Evolutionary conservation across 2,888 invertebrate species (phyloP).

Genomic region (Latheticus oryzae): DNA sequence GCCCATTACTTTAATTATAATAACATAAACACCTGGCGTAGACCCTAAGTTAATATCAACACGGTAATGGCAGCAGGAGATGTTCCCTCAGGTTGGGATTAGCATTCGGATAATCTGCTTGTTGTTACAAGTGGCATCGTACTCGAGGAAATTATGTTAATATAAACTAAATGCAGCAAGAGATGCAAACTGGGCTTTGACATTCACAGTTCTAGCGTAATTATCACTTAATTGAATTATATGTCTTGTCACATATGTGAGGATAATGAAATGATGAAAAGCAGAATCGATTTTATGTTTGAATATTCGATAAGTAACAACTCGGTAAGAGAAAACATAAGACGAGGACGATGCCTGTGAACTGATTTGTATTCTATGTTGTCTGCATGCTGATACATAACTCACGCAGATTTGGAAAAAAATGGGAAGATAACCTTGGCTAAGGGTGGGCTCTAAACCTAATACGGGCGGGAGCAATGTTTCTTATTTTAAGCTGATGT

Average conservation of each 20-base stretch:
- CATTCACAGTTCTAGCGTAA: slow-evolving; percentile 18
- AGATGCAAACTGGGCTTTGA: slow-evolving; percentile 25
- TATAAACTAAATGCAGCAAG: slow-evolving; percentile 35
- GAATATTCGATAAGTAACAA: too few relatives aligned
- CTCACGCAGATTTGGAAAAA: too few relatives aligned
- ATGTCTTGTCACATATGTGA: slow-evolving; percentile 26
- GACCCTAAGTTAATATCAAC: slow-evolving; percentile 47
- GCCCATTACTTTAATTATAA: slow-evolving; percentile 54
- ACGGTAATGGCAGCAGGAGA: slow-evolving; percentile 35
- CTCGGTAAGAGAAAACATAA: slow-evolving; percentile 17
- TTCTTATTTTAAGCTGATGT: too few relatives aligned
- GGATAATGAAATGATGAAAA: neutral
- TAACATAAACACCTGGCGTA: slow-evolving; percentile 53
- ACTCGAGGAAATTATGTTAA: slow-evolving; percentile 40
- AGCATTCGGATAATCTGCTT: slow-evolving; percentile 44
- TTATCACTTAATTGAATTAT: slow-evolving; percentile 16
- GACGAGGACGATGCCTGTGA: too few relatives aligned
- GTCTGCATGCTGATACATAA: too few relatives aligned
- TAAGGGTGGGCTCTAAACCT: too few relatives aligned
- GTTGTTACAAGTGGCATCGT: slow-evolving; percentile 43
- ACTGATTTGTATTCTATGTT: too few relatives aligned
- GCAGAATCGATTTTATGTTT: neutral
- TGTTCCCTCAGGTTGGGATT: slow-evolving; percentile 41
- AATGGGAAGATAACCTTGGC: too few relatives aligned
- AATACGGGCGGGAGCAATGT: too few relatives aligned